Conservation (phyloP, 2,113 vertebrate genomes). For the Carollia perspicillata region DNA sequence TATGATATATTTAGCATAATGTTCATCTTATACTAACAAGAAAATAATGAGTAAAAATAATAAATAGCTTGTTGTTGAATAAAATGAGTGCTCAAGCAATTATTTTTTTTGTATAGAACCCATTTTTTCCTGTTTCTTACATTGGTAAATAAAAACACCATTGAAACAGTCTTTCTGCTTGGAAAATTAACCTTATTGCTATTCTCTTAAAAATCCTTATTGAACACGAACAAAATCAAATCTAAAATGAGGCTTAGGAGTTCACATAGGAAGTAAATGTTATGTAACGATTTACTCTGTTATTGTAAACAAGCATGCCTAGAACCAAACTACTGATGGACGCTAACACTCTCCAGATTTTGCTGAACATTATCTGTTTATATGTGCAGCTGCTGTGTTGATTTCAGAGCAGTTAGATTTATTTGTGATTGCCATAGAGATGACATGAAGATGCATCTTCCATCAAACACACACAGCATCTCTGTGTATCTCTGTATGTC, state of each 20-base stretch:
- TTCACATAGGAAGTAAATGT: not conserved
- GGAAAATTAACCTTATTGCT: slow-evolving; percentile 7
- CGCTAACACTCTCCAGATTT: not conserved
- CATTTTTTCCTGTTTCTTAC: not conserved
- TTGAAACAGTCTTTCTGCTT: not conserved
- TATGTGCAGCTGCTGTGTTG: slow-evolving; percentile 46
- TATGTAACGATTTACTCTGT: not conserved
- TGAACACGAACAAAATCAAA: not conserved
- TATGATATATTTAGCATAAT: not conserved
- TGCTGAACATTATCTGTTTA: not conserved
- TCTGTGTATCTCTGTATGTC: slow-evolving; percentile 59
- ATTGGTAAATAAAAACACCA: not conserved
- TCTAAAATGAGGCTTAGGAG: not conserved
- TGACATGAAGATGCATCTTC: slow-evolving; percentile 47
- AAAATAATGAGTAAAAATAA: not conserved
- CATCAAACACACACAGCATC: slow-evolving; percentile 51
- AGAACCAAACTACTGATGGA: not conserved
- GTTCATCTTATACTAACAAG: not conserved
- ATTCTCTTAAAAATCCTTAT: not conserved
- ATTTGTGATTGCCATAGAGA: slow-evolving; percentile 59
- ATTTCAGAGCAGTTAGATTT: slow-evolving; percentile 41
- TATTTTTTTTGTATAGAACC: not conserved
- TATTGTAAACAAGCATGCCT: not conserved
- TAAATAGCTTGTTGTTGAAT: not conserved
- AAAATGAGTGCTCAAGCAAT: not conserved